Evolutionary conservation across 2,888 invertebrate species (phyloP).

Genomic region (Hanleya hanleyi): DNA sequence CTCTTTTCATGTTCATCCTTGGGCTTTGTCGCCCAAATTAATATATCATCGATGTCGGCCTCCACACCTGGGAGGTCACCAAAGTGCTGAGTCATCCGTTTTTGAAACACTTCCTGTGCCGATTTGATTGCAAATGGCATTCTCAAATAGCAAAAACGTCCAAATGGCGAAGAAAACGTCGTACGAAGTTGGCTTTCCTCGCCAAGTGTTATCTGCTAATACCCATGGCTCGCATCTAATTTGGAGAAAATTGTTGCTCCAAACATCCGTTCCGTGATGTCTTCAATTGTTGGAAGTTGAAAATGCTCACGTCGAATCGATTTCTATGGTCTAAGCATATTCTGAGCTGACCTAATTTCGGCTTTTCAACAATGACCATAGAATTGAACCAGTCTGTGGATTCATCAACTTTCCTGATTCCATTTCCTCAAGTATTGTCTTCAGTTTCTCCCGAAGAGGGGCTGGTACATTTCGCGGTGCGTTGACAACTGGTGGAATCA

Average conservation of each 20-base stretch:
- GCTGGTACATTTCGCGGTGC: slow-evolving; percentile 5
- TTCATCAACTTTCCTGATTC: slow-evolving; percentile 11
- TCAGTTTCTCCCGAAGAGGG: slow-evolving; percentile 8
- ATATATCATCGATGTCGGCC: slow-evolving; percentile 17
- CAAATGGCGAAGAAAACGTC: slow-evolving; percentile 22
- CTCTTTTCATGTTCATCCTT: slow-evolving; percentile 15
- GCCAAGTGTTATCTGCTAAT: neutral
- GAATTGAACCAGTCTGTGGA: slow-evolving; percentile 19
- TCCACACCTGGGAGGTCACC: slow-evolving; percentile 14
- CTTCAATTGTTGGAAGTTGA: slow-evolving; percentile 22
- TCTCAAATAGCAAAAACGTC: slow-evolving; percentile 16
- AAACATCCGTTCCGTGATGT: slow-evolving; percentile 12
- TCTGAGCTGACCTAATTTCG: neutral
- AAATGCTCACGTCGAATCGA: slow-evolving; percentile 13
- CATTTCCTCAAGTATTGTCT: slow-evolving; percentile 9
- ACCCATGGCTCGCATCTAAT: slow-evolving; percentile 12
- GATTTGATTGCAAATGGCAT: slow-evolving; percentile 27
- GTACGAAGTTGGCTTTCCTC: neutral
- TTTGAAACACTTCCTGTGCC: slow-evolving; percentile 26
- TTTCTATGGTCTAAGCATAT: slow-evolving; percentile 16
- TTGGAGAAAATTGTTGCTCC: slow-evolving; percentile 18
- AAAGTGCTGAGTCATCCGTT: slow-evolving; percentile 10
- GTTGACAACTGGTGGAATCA: slow-evolving; percentile 11
- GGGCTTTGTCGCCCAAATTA: slow-evolving; percentile 17
- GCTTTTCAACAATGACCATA: slow-evolving; percentile 14